A percentile compares a stretch with the other conserved stretches of the same genome.
These are phyloP conservation scores for Avahi laniger DNA, from an alignment of 2,797 vertebrate genomes.

Conservation along the genomic window DNA sequence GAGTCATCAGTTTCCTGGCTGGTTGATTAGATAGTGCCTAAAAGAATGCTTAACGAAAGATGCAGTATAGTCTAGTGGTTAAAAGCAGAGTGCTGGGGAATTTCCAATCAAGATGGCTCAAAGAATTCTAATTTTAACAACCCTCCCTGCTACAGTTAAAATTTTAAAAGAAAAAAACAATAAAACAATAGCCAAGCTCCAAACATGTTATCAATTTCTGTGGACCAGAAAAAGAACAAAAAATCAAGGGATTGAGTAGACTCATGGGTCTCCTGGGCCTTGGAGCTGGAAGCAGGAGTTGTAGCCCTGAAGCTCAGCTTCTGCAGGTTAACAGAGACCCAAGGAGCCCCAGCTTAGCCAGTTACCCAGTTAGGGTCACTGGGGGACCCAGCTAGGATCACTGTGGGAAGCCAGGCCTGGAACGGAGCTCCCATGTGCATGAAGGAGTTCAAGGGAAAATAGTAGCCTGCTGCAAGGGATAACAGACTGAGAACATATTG, in stretches of 20 bases:
- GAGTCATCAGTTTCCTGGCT: background rate
- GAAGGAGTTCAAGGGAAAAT: background rate
- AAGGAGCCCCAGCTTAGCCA: background rate
- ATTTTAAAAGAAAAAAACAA: background rate
- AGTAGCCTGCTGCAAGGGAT: background rate
- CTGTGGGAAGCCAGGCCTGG: background rate
- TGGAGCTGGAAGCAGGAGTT: background rate
- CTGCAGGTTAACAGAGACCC: background rate
- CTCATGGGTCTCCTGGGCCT: background rate
- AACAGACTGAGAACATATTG: background rate
- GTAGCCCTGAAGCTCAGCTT: background rate
- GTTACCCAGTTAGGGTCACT: background rate
- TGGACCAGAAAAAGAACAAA: background rate
- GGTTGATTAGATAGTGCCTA: background rate
- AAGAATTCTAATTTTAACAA: background rate
- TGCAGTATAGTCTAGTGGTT: background rate
- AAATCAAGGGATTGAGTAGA: background rate
- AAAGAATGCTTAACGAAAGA: background rate
- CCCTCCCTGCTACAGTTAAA: background rate
- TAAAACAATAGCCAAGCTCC: background rate
- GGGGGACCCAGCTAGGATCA: background rate
- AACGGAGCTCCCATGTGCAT: background rate
- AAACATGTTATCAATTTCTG: background rate
- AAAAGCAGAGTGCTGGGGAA: conserved; percentile 27
- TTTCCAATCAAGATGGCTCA: background rate